Percentiles rank a stretch among this genome's conserved stretches.
phyloP scores from a whole-genome alignment of 2,113 vertebrate genomes.

The Phalacrocorax carbo region DNA sequence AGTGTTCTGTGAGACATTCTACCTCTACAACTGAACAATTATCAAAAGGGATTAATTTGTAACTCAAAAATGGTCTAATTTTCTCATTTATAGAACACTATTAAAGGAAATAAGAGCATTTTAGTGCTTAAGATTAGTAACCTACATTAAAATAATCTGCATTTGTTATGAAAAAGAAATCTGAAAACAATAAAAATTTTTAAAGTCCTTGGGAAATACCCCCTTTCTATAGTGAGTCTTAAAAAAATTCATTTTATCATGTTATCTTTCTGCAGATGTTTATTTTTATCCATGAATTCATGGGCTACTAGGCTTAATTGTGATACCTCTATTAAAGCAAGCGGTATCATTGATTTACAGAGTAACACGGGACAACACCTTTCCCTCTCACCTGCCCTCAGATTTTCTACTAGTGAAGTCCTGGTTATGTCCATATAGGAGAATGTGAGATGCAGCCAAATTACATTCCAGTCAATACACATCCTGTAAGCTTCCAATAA shows the following conservation, averaged over 20 bases:
- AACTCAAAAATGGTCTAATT: background rate
- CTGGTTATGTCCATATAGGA: background rate
- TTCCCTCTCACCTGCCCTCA: background rate
- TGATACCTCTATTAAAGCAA: background rate
- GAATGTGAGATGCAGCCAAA: background rate
- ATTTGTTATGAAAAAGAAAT: background rate
- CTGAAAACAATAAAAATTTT: background rate
- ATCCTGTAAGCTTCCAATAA: background rate
- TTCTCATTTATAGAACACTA: background rate
- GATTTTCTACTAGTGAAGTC: background rate
- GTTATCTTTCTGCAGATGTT: background rate
- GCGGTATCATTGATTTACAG: background rate
- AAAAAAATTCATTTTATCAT: background rate
- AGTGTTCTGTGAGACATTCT: background rate
- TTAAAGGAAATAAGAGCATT: background rate
- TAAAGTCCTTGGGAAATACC: background rate
- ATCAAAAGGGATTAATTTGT: background rate
- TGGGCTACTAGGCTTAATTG: background rate
- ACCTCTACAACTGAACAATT: background rate
- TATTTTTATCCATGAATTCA: background rate
- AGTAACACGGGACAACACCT: background rate
- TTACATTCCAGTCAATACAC: background rate
- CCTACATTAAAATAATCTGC: background rate
- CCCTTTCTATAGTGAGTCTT: background rate
- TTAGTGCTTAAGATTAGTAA: background rate